A percentile compares a stretch with the other conserved stretches of the same genome.
These are phyloP conservation scores for Polietes domitor DNA, from an alignment of 2,888 invertebrate species.

Conservation along the genomic window DNA sequence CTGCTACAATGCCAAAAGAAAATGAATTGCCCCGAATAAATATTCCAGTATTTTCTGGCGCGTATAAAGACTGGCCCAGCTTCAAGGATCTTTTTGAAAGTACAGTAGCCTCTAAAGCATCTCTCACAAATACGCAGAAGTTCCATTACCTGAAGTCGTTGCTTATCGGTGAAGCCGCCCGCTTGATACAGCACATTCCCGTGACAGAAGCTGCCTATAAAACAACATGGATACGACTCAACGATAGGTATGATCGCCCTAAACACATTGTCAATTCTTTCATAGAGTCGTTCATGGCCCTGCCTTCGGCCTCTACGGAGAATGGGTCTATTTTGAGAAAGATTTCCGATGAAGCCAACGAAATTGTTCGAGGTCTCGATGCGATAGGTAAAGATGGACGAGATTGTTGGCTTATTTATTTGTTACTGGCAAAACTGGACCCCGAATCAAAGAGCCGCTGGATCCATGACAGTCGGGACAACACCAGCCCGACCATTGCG, in stretches of 20 bases:
- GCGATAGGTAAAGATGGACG: slow-evolving; percentile 43
- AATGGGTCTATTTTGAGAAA: slow-evolving; percentile 44
- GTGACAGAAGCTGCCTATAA: slow-evolving; percentile 61
- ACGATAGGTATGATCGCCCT: slow-evolving; percentile 55
- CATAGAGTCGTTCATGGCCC: slow-evolving; percentile 51
- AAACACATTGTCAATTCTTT: slow-evolving; percentile 56
- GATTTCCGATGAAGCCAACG: slow-evolving; percentile 61
- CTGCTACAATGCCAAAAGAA: too few relatives aligned
- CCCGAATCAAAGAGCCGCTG: slow-evolving; percentile 50
- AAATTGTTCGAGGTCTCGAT: slow-evolving; percentile 58
- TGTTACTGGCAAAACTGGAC: slow-evolving; percentile 44
- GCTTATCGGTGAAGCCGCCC: slow-evolving; percentile 53
- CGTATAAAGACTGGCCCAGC: slow-evolving; percentile 62
- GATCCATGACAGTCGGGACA: slow-evolving; percentile 46
- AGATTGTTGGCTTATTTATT: slow-evolving; percentile 58
- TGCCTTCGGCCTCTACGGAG: slow-evolving; percentile 34
- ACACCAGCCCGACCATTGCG: slow-evolving; percentile 23
- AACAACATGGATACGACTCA: slow-evolving; percentile 56
- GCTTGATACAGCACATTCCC: slow-evolving; percentile 58
- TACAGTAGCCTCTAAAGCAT: slow-evolving; percentile 50
- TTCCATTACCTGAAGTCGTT: slow-evolving; percentile 61
- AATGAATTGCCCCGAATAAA: too few relatives aligned
- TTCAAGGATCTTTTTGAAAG: slow-evolving; percentile 59
- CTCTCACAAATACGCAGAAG: slow-evolving; percentile 56
- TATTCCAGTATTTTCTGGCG: neutral